Evolutionary conservation across 2,113 vertebrate species (phyloP), one percentile per base, ranked within the genome.

Genomic region (Hassar affinis): DNA sequence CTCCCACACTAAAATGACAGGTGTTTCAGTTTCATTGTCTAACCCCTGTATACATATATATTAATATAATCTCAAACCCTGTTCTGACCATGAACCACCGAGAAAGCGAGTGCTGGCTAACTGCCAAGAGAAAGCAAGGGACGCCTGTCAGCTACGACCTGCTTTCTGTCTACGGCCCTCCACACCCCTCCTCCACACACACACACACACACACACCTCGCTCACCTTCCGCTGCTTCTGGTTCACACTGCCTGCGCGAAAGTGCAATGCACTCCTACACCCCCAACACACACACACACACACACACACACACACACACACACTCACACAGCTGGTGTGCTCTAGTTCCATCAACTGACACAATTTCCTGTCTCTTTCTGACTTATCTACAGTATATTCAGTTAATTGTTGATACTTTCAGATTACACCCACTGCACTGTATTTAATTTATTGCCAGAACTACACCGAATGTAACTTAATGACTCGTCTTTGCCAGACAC

Each of bases 101-200:
- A 79, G 85, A 87, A 89, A 88, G 87, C 79, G 66, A 91, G 88
- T 86, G 84, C 85, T 78, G 89, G 91, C 89, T 84, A 87, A 89
- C 89, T 89, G 91, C 87, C 89, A 87, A 92, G 91, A 89, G 93
- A 91, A 90, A 90, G 89, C 74, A 86, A 86, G 87, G 91, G 92
- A 89, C 90, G 78, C 14, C 47, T 91, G 87, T 89, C 86, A 88
- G 79, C 18, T 5, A 92, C 85, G 91, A 91, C 86, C 87, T 92
- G 88, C 90, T 91, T 91, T 86, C 87, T 91, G 88, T 92, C 88
- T 33, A 30, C 64, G 49, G 83, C 71, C 72, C 33, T 76, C 51
- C 2, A 76, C 17, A 76, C 75, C 51, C 33, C 42, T 4, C 68
- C 47, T 22, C 66, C 71, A n/a, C 77, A 68, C 8, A 7, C 49